Base-by-base conservation (phyloP, 30 jellyfish, hydroid and myxozoan genomes). In the Turritopsis dohrnii region DNA sequence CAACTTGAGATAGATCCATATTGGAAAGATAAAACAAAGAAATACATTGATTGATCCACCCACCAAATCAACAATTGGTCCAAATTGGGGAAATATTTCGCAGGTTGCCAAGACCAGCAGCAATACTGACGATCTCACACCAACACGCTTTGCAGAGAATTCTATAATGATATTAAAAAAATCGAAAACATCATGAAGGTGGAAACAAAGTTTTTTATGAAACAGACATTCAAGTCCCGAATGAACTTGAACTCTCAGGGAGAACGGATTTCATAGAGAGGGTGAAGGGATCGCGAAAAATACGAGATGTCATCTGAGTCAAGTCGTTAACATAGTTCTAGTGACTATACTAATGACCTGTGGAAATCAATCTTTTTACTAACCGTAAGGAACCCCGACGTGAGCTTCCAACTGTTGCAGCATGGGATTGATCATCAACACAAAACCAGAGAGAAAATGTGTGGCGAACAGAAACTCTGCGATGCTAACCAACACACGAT, bases 61-160 rank as follows among this genome's bases (percentile, higher is more conserved):
- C 71, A 82, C 76, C 89, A 82, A 71, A 71, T 82, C 89, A 82
- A 82, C 89, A 25, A 82, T 82, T 17, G 89, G 89, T 23, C 89
- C 89, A 71, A 82, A 82, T 71, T 65, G 86, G 24, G 89, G 89
- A 28, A 82, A 82, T 31, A 71, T 71, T 72, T 82, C 89, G 29
- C 89, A 82, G 13, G 83, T 4, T 21, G 74, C 89, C 24, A 82
- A 71, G 26, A 82, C 72, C 1, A 71, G 41, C 28, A 82, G 72
- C 75, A 82, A 66, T 17, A 54, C 89, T 8, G 65, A 24, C 1
- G 89, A 65, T 71, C 89, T 54, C 28, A 82, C 23, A 29, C 71
- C 84, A 25, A 82, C 81, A 23, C 89, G 54, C 53, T 82, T 23
- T 7, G 53, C 16, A 0, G 86, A 82, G 25, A 82, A 82, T 52